A percentile compares a stretch with the other conserved stretches of the same genome.
Evolutionary conservation across 2,797 vertebrate genomes (phyloP).

Genomic region (Poeciliopsis presidionis): DNA sequence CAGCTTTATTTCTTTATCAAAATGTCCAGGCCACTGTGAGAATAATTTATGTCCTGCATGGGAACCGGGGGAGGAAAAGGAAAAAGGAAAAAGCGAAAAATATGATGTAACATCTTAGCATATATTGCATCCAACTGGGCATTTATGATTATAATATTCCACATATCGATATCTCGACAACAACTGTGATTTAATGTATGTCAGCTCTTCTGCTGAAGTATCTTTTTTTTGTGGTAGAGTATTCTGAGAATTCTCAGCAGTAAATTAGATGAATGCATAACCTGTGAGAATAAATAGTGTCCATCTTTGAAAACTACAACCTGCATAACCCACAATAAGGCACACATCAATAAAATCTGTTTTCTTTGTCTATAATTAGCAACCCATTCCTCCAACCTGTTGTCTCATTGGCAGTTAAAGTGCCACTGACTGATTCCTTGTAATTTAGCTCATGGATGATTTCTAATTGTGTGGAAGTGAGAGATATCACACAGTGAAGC

Average conservation of each 20-base stretch:
- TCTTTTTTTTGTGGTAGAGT: background rate
- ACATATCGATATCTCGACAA: background rate
- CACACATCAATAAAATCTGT: constrained; percentile 37
- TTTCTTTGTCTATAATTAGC: constrained; percentile 60
- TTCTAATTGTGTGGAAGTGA: constrained; percentile 87
- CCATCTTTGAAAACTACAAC: constrained; percentile 49
- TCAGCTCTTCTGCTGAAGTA: background rate
- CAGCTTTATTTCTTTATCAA: background rate
- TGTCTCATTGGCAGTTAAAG: constrained; percentile 42
- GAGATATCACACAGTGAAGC: constrained; percentile 79
- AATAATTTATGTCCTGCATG: background rate
- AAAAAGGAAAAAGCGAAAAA: no score
- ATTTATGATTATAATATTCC: background rate
- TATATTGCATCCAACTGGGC: background rate
- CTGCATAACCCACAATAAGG: constrained; percentile 47
- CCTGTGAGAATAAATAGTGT: background rate
- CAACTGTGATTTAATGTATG: background rate
- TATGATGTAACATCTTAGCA: background rate
- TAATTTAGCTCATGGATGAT: constrained; percentile 85
- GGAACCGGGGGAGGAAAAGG: background rate
- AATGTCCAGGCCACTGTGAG: background rate
- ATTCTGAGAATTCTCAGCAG: background rate
- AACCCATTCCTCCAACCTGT: constrained; percentile 47
- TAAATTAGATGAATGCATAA: background rate
- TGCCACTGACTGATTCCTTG: constrained; percentile 67